These are phyloP conservation scores for Sebastes melanostomus DNA, from an alignment of 2,797 vertebrate species.

Conservation along the genomic window DNA sequence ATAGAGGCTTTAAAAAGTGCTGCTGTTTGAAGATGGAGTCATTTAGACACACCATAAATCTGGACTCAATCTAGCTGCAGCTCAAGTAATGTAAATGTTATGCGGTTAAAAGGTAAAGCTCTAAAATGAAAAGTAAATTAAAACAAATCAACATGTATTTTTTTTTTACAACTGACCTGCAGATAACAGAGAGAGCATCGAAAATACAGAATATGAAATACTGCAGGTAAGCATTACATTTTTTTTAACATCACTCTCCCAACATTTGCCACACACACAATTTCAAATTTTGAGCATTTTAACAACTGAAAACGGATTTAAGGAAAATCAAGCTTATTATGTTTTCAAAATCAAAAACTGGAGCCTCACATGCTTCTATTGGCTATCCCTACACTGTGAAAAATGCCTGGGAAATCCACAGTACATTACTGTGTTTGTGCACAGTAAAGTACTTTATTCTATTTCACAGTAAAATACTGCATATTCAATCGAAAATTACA, in stretches of 20 bases:
- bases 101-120: not conserved
- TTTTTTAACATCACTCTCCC: not conserved
- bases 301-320: not conserved
- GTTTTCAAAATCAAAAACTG: not conserved
- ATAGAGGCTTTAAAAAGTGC: not conserved
- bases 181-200: fast-evolving
- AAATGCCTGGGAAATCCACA: too few relatives aligned
- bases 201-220: not conserved
- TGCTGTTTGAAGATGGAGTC: not conserved
- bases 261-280: not conserved
- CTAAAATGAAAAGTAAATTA: not conserved
- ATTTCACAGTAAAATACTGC: too few relatives aligned
- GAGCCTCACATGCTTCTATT: not conserved
- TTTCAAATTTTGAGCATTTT: not conserved
- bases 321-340: not conserved
- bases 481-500: too few relatives aligned
- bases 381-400: too few relatives aligned
- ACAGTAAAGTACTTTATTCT: too few relatives aligned
- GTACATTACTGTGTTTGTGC: too few relatives aligned
- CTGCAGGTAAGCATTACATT: not conserved
- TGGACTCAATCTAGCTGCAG: not conserved
- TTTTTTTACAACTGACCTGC: not conserved
- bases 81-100: not conserved
- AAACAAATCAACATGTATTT: not conserved
- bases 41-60: not conserved